These are phyloP conservation scores for Latheticus oryzae DNA, from an alignment of 2,888 invertebrate genomes.

Conservation along the genomic window DNA sequence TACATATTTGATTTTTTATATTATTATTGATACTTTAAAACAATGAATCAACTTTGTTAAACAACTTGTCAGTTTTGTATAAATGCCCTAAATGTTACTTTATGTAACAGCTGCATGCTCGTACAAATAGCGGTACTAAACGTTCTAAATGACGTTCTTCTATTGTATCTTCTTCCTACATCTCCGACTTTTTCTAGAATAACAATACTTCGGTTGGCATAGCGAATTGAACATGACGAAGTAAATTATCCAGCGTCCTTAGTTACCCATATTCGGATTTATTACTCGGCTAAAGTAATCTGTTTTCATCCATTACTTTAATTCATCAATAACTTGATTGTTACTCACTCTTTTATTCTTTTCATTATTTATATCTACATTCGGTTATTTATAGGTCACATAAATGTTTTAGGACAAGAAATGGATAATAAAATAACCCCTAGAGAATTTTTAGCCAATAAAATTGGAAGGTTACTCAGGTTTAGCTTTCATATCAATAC, in stretches of 20 bases:
- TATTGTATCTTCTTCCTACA: slow-evolving; percentile 28
- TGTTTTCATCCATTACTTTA: slow-evolving; percentile 9
- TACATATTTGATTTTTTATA: no score
- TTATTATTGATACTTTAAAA: no score
- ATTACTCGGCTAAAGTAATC: slow-evolving; percentile 10
- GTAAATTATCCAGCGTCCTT: slow-evolving; percentile 5
- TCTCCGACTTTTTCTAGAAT: slow-evolving; percentile 13
- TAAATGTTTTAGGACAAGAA: slow-evolving; percentile 8
- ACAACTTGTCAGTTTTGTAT: not conserved
- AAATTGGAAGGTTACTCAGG: no score
- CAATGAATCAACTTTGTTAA: no score
- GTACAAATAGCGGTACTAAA: slow-evolving; percentile 38
- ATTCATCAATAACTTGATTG: slow-evolving; percentile 11
- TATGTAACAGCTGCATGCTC: slow-evolving; percentile 45
- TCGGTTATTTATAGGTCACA: not conserved
- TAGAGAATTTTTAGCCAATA: no score
- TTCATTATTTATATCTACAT: not conserved
- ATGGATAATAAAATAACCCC: no score
- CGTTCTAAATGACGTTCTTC: slow-evolving; percentile 22
- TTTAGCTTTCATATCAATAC: no score
- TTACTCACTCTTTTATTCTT: slow-evolving; percentile 6
- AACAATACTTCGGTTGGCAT: slow-evolving; percentile 10
- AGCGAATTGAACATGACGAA: slow-evolving; percentile 8
- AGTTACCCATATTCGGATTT: slow-evolving; percentile 8
- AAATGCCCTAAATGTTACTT: slow-evolving; percentile 30